Evolutionary conservation across 2,113 vertebrate genomes (phyloP).

Genomic region (Cisticola juncidis): DNA sequence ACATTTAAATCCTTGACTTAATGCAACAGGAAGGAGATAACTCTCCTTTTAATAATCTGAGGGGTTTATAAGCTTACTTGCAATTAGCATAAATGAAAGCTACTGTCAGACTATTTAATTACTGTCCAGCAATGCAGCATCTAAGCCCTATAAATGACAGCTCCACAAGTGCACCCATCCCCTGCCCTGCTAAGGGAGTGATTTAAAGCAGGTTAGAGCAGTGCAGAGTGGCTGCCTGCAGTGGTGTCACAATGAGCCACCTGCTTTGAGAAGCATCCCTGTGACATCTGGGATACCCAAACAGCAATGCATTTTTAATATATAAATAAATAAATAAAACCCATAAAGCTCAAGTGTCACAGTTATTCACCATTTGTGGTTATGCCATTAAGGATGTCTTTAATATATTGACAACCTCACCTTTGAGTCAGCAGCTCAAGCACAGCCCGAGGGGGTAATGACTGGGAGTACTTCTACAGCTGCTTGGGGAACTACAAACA

Average conservation of each 20-base stretch:
- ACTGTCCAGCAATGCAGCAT: background rate
- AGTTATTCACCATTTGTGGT: background rate
- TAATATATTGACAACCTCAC: background rate
- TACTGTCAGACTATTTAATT: background rate
- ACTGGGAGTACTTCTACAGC: background rate
- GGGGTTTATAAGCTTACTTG: constrained; percentile 10
- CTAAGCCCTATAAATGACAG: constrained; percentile 13
- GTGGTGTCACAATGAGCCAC: background rate
- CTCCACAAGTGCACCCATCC: background rate
- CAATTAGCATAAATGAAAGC: constrained; percentile 52
- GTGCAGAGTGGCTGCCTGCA: background rate
- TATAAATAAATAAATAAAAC: background rate
- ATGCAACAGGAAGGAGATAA: background rate
- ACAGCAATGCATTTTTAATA: background rate
- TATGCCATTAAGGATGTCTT: background rate
- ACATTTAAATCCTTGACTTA: constrained; percentile 22
- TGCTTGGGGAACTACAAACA: background rate
- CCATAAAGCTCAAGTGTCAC: background rate
- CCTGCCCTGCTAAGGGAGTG: background rate
- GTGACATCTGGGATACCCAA: background rate
- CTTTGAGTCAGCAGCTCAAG: background rate
- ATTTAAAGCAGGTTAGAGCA: background rate
- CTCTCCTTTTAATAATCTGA: constrained; percentile 14
- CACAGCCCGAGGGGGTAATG: background rate
- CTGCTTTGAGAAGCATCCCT: background rate